These are phyloP conservation scores for Malurus cyaneus DNA, from an alignment of 2,113 vertebrate species.

Conservation along the genomic window DNA sequence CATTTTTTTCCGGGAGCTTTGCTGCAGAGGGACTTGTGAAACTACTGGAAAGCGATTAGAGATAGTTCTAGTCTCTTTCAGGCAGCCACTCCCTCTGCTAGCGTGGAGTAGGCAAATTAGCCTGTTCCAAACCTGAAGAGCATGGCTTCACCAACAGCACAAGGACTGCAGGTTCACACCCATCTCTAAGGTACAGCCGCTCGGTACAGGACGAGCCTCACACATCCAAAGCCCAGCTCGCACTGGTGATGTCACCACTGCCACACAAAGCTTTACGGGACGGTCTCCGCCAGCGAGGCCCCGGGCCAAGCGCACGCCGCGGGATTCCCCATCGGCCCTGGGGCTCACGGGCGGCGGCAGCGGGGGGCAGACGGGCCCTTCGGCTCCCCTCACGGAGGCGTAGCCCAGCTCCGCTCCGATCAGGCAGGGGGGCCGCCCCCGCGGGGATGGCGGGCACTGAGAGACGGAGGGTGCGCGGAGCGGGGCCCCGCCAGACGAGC, in stretches of 20 bases:
- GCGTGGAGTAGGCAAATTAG: neutral
- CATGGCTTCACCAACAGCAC: neutral
- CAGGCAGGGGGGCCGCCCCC: neutral
- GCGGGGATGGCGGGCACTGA: neutral
- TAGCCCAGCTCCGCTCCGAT: neutral
- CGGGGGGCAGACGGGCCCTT: neutral
- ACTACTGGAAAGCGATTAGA: neutral
- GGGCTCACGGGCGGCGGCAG: neutral
- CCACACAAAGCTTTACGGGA: neutral
- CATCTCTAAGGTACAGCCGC: fast-evolving
- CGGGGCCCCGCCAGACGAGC: too few species aligned
- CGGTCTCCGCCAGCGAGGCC: neutral
- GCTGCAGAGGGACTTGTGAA: neutral
- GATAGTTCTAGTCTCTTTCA: neutral
- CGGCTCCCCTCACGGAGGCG: neutral
- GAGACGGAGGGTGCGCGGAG: neutral
- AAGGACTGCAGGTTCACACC: neutral
- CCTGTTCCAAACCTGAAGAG: neutral
- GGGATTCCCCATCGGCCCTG: neutral
- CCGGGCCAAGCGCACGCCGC: neutral
- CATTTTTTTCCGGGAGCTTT: neutral
- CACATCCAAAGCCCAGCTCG: neutral
- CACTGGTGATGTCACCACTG: neutral
- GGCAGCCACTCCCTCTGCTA: neutral
- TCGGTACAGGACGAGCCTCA: neutral